phyloP scores from a whole-genome alignment of 2,888 invertebrate species.

The Pinctada fucata region DNA sequence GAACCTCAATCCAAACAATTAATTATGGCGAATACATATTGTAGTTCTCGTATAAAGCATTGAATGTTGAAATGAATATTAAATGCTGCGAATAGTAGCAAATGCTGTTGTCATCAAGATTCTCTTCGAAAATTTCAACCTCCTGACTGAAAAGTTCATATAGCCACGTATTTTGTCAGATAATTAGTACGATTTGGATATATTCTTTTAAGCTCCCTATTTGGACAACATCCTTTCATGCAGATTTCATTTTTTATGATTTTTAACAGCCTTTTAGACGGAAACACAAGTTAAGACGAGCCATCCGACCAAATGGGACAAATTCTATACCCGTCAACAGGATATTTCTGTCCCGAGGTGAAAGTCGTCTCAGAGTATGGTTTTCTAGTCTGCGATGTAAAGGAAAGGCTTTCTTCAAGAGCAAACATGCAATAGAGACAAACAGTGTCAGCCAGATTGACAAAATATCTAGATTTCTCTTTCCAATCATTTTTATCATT shows the following conservation, averaged over 20 bases:
- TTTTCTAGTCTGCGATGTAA: constrained; percentile 39
- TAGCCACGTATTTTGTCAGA: no score
- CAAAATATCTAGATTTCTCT: constrained; percentile 86
- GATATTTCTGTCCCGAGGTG: constrained; percentile 31
- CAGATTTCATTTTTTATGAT: background rate
- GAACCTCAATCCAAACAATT: no score
- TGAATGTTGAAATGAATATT: no score
- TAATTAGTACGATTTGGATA: no score
- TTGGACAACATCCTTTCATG: no score
- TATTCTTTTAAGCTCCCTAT: no score
- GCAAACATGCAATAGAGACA: constrained; percentile 66
- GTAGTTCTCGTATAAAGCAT: no score
- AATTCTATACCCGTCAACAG: constrained; percentile 19
- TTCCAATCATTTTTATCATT: constrained; percentile 89
- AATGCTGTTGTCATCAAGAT: background rate
- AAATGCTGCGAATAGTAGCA: no score
- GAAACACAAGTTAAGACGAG: background rate
- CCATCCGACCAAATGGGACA: constrained; percentile 4
- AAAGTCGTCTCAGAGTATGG: constrained; percentile 39
- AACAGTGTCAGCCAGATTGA: constrained; percentile 91
- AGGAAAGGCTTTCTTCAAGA: constrained; percentile 30
- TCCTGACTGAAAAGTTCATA: no score
- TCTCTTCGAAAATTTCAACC: background rate
- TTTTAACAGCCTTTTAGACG: background rate
- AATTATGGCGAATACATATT: no score